Evolutionary conservation across 2,113 vertebrate species (phyloP).

Genomic region (Mirza zaza): DNA sequence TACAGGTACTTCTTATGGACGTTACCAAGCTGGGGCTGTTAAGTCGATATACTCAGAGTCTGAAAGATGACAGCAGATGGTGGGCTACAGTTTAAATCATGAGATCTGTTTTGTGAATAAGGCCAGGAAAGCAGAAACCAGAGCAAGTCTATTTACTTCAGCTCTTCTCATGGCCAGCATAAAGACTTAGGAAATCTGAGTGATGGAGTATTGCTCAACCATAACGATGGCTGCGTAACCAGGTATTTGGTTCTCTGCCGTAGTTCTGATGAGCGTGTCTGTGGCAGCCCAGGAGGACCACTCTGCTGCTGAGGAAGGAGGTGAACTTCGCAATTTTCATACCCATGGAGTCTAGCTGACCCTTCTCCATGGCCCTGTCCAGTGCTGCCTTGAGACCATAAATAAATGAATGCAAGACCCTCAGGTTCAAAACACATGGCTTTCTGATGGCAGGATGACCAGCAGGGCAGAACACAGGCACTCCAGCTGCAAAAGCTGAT

Average conservation of each 20-base stretch:
- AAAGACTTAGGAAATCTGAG: neutral
- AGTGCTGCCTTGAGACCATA: neutral
- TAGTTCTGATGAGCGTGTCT: neutral
- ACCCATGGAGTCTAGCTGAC: neutral
- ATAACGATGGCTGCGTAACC: neutral
- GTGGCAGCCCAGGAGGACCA: neutral
- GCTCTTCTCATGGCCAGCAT: neutral
- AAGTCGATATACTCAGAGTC: neutral
- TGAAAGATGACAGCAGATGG: neutral
- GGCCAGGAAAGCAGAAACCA: neutral
- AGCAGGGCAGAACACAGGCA: neutral
- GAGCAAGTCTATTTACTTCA: neutral
- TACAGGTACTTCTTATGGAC: neutral
- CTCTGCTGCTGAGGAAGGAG: neutral
- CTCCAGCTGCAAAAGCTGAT: fast-evolving
- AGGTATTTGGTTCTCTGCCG: neutral
- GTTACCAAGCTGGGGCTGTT: neutral
- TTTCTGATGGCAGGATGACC: neutral
- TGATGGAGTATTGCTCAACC: neutral
- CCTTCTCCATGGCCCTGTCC: neutral
- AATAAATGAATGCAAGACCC: neutral
- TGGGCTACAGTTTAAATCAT: neutral
- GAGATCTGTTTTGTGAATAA: neutral
- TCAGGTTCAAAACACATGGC: neutral
- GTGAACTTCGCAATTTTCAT: neutral